These are phyloP conservation scores for Aurelia coerulea DNA, from an alignment of 30 jellyfish, hydroid and myxozoan genomes.

Conservation along the genomic window DNA sequence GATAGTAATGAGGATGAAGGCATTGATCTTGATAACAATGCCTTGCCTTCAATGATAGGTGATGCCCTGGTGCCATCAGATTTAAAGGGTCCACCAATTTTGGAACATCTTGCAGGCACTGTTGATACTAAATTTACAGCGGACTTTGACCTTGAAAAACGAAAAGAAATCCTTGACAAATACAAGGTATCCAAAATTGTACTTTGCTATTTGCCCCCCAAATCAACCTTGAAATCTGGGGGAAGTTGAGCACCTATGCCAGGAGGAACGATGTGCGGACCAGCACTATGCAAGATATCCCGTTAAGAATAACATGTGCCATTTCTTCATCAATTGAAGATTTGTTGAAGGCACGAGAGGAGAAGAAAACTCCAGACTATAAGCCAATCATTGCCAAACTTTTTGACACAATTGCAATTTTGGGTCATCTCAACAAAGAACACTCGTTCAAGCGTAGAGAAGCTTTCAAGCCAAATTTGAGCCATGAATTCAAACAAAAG, in stretches of 20 bases:
- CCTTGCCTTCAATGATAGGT: slow-evolving; percentile 27
- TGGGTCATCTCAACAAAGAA: slow-evolving; percentile 38
- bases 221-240: slow-evolving; percentile 62
- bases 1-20: slow-evolving; percentile 13
- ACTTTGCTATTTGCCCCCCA: slow-evolving; percentile 12
- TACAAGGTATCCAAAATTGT: slow-evolving; percentile 24
- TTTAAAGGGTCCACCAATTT: too few relatives aligned
- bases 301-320: background rate
- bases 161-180: slow-evolving; percentile 41
- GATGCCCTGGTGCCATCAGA: slow-evolving; percentile 29
- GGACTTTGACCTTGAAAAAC: slow-evolving; percentile 29
- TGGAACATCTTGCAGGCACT: slow-evolving; percentile 13
- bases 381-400: slow-evolving; percentile 17
- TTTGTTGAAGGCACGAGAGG: background rate
- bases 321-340: background rate
- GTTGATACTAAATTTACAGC: slow-evolving; percentile 19
- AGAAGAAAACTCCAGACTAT: slow-evolving; percentile 2
- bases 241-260: slow-evolving; percentile 8
- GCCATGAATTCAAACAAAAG: slow-evolving; percentile 13
- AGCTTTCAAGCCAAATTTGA: background rate
- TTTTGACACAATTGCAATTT: slow-evolving; percentile 30
- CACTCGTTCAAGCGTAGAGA: slow-evolving; percentile 8
- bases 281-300: slow-evolving; percentile 8
- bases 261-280: slow-evolving; percentile 17
- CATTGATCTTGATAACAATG: slow-evolving; percentile 16